Conservation (phyloP, 2,888 invertebrate genomes). For the Axea sp. region DNA sequence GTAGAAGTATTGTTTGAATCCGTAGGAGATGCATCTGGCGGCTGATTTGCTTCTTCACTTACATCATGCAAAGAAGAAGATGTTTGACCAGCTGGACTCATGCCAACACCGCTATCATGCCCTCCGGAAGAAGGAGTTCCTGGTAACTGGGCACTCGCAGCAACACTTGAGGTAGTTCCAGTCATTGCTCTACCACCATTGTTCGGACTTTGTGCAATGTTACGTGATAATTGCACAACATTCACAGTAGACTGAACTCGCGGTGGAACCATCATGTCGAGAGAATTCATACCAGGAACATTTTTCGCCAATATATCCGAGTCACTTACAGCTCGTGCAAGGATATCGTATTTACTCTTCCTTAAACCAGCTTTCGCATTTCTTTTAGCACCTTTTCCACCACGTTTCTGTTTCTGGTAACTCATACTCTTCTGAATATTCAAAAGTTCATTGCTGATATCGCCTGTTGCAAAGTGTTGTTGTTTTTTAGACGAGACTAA, state of each 20-base stretch:
- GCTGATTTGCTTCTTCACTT: conserved; percentile 76
- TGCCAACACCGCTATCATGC: conserved; percentile 77
- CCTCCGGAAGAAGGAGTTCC: conserved; percentile 77
- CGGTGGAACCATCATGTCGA: conserved; percentile 83
- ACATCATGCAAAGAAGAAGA: conserved; percentile 76
- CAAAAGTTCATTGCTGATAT: conserved; percentile 73
- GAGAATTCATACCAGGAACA: conserved; percentile 82
- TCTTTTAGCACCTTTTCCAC: conserved; percentile 14
- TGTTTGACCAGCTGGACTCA: conserved; percentile 78
- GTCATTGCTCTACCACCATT: conserved; percentile 63
- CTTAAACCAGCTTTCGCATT: conserved; percentile 56
- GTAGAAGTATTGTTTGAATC: conserved; percentile 69
- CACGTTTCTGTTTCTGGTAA: conserved; percentile 72
- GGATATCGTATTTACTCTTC: conserved; percentile 72
- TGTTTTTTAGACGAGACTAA: conserved; percentile 68
- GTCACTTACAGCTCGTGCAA: conserved; percentile 73
- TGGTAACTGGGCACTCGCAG: conserved; percentile 73
- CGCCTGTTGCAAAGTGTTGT: conserved; percentile 70
- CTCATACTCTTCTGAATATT: conserved; percentile 75
- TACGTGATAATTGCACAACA: conserved; percentile 82
- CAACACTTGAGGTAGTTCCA: conserved; percentile 69
- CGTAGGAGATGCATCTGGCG: conserved; percentile 72
- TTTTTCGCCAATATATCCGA: conserved; percentile 79
- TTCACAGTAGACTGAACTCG: conserved; percentile 80
- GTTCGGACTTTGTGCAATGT: conserved; percentile 75